Base-by-base conservation (phyloP, 2,888 invertebrate species). In the Portevinia maculata region DNA sequence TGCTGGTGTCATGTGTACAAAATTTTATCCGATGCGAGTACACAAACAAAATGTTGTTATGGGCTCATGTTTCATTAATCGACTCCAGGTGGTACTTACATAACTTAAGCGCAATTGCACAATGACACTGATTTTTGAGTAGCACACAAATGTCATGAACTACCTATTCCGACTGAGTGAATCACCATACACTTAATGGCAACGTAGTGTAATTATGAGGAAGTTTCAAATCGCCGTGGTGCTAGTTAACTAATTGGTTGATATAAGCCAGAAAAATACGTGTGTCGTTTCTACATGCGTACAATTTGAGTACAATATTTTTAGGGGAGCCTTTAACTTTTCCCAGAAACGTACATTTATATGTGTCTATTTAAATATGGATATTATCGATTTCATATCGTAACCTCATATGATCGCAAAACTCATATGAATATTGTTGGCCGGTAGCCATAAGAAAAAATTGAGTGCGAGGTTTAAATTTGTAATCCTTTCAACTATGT, bases 201-300 rank as follows among this genome's bases (percentile, higher is more conserved):
- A 11, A 34, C 34, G 75, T 67, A 59, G 59, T 79, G 44, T 48
- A 48, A 19, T 59, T 34, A 53, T 46, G 44, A 52, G 65, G 57
- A 78, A 50, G 57, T 19, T 60, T 28, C 32, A 8, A 24, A 39
- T 53, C 15, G 37, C 28, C 13, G 41, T 9, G 7, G 9, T 7
- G 1, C 21, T n/a, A n/a, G n/a, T 19, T 59, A 39, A 59, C 34
- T 70, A 34, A 39, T 46, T 59, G 48, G 39, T 50, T 19, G 39
- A 39, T n/a, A n/a, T 55, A 13, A 24, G 19, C 46, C 24, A 57
- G 55, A 67, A 55, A 67, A 71, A 57, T 62, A 30, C 46, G 64
- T 65, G 50, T 41, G 28, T 17, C 11, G 0, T 19, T n/a, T 4
- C 11, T 6, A 9, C 24, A 8, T 11, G 15, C 17, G 15, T 37